Evolutionary conservation across 2,888 invertebrate genomes (phyloP).

Genomic region (Sarcophaga variegata): DNA sequence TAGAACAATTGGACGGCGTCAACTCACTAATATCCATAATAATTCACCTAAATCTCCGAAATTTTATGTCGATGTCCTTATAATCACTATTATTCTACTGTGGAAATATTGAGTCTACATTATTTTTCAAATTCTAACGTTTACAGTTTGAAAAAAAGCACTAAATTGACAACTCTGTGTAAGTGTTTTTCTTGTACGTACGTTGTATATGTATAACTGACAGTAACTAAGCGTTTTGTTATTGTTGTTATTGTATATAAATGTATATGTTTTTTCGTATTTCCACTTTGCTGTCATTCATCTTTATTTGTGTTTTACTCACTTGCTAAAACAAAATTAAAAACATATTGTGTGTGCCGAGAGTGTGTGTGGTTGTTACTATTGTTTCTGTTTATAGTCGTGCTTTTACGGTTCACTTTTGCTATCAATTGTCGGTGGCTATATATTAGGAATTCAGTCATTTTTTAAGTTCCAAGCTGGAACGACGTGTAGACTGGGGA

Average conservation of each 20-base stretch:
- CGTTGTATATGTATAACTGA: conserved; percentile 1
- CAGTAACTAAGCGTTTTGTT: neutral
- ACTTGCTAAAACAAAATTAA: conserved; percentile 29
- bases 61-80: too few relatives aligned
- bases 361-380: conserved; percentile 15
- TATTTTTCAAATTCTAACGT: too few relatives aligned
- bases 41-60: too few relatives aligned
- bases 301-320: conserved; percentile 51
- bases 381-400: conserved; percentile 34
- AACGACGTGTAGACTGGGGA: conserved; percentile 70
- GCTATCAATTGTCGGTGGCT: conserved; percentile 38
- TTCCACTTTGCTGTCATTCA: conserved; percentile 53
- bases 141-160: neutral
- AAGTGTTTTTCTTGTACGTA: conserved; percentile 4
- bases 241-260: conserved; percentile 8
- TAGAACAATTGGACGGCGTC: too few relatives aligned
- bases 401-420: conserved; percentile 47
- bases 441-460: conserved; percentile 70
- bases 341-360: neutral
- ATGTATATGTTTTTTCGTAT: conserved; percentile 26
- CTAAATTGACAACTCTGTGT: neutral
- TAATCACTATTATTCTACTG: too few relatives aligned
- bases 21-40: too few relatives aligned
- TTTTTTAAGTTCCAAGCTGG: conserved; percentile 72
- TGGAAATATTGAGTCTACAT: too few relatives aligned